Conservation (phyloP, 2,797 vertebrate genomes). For the Lophius americanus region DNA sequence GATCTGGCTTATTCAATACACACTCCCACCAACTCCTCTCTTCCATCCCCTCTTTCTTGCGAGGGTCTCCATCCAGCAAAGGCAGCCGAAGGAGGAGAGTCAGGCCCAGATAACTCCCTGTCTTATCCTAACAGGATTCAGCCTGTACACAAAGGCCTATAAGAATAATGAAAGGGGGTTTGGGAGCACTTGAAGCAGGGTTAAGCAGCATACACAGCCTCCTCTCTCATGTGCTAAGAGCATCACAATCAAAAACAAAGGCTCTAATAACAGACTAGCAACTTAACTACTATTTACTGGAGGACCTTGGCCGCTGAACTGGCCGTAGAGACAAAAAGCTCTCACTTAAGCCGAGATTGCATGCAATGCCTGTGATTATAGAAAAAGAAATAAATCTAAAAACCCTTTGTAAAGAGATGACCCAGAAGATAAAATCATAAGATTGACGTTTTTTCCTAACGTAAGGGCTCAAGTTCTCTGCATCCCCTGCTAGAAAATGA, state of each 20-base stretch:
- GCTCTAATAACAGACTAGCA: conserved; percentile 74
- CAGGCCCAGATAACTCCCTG: conserved; percentile 74
- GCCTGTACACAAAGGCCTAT: conserved; percentile 77
- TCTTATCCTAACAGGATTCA: conserved; percentile 82
- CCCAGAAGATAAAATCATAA: conserved; percentile 45
- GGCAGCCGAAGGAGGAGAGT: conserved; percentile 72
- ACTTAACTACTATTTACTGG: conserved; percentile 69
- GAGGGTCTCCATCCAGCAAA: conserved; percentile 70
- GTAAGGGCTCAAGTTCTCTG: background rate
- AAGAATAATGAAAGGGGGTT: conserved; percentile 77
- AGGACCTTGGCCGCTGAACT: conserved; percentile 61
- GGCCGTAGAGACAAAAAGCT: conserved; percentile 55
- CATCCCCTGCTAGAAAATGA: background rate
- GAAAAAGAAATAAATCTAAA: conserved; percentile 52
- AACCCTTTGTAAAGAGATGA: conserved; percentile 51
- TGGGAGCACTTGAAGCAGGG: conserved; percentile 74
- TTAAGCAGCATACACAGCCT: conserved; percentile 76
- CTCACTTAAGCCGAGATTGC: conserved; percentile 46
- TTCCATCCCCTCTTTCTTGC: conserved; percentile 50
- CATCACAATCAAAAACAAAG: conserved; percentile 68
- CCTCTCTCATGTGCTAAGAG: conserved; percentile 66
- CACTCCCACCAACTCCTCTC: conserved; percentile 51
- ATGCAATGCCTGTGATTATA: conserved; percentile 51
- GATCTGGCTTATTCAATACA: conserved; percentile 64
- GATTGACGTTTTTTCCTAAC: conserved; percentile 20